These are phyloP conservation scores for Bellardia bayeri DNA, from an alignment of 2,888 invertebrate genomes.

Conservation along the genomic window DNA sequence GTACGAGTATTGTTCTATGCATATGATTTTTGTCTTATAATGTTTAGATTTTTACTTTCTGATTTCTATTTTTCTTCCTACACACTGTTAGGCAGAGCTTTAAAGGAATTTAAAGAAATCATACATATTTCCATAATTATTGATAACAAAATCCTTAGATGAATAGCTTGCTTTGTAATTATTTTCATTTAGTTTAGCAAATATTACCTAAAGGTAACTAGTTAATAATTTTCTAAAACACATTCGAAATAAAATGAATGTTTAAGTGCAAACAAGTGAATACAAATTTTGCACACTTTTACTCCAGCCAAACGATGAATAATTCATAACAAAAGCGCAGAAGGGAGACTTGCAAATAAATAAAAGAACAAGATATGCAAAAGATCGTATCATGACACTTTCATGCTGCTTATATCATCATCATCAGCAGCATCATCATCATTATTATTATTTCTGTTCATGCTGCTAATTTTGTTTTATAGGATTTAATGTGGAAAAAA, in stretches of 20 bases:
- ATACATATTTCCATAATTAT: too few species aligned
- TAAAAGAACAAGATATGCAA: conserved; percentile 10
- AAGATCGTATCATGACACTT: conserved; percentile 60
- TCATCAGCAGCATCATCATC: conserved; percentile 4
- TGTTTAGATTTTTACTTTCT: conserved; percentile 15
- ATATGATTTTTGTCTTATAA: conserved; percentile 62
- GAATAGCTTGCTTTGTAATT: too few species aligned
- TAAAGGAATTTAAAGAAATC: conserved; percentile 16
- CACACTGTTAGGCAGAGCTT: conserved; percentile 10
- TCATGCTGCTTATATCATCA: conserved; percentile 29
- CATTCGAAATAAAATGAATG: too few species aligned
- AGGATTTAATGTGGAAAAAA: conserved; percentile 23
- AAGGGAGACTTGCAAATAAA: background rate
- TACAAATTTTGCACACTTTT: background rate
- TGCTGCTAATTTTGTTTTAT: conserved; percentile 7
- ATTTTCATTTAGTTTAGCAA: too few species aligned
- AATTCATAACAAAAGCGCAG: background rate
- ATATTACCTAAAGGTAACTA: too few species aligned
- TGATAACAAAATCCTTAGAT: too few species aligned
- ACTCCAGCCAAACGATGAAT: background rate
- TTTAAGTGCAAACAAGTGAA: too few species aligned
- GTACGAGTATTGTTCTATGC: conserved; percentile 28
- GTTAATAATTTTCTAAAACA: too few species aligned
- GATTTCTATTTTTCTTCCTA: conserved; percentile 1
- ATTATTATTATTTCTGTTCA: background rate